Evolutionary conservation across 2,113 vertebrate species (phyloP), one percentile per base, ranked within the genome.

Genomic region (Hippopotamus amphibius): DNA sequence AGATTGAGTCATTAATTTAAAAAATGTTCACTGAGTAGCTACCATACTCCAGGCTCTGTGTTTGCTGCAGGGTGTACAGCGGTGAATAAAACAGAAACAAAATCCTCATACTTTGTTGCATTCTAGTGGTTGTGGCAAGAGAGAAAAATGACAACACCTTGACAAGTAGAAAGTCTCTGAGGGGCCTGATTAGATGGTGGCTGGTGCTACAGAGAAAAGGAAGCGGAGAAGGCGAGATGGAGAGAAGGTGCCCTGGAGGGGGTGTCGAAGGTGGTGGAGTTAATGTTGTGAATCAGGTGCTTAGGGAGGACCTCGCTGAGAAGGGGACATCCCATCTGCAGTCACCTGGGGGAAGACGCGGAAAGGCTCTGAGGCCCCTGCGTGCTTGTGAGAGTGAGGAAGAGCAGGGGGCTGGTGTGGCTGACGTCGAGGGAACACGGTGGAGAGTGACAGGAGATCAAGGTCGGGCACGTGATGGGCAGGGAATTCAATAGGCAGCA

Each of bases 31-130:
- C n/a, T 93, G 37, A 91, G 37, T 10, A 57, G 53, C 2, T 57
- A 30, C 46, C 76, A 3, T 53, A 41, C 81, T 81, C 14, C 43
- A 69, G 50, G 10, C 5, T 88, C 41, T 89, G 10, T 92, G 28
- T 85, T 59, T 74, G 30, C 5, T 28, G 21, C 22, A 68, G 41
- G 21, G 7, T 77, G 24, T 43, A 61, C 3, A 30, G 11, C 50
- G 85, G 37, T 16, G 24, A 93, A 57, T 5, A 82, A 90, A 95
- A n/a, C 19, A 65, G 69, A 87, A 91, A 86, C 46, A 97, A 43
- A 37, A 80, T 26, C 21, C 7, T 76, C 19, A 13, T 72, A 14
- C 2, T 41, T 59, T 87, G 7, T 65, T 69, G 53, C 16, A 57
- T 71, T 93, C 24, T 84, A 88, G 4, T n/a, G 28, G 14, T 82